Conservation (phyloP, 23 tunicate species). For the Ascidia mentula region DNA sequence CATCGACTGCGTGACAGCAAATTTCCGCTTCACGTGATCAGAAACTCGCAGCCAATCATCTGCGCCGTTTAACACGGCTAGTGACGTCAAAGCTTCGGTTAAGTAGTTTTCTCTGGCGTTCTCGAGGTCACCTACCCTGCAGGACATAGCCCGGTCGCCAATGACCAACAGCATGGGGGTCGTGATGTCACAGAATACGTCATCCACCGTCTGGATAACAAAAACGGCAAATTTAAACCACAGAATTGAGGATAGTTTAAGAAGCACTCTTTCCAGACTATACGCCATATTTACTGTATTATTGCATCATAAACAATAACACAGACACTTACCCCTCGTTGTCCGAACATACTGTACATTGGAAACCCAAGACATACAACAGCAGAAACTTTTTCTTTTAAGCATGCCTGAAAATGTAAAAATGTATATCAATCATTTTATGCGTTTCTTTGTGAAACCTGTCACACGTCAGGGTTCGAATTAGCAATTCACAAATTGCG, state of each 20-base stretch:
- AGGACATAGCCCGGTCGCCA: constrained; percentile 61
- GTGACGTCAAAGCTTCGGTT: constrained; percentile 47
- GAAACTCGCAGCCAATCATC: constrained; percentile 82
- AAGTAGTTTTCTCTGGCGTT: constrained; percentile 47
- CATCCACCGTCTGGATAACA: constrained; percentile 49
- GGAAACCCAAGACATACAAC: constrained; percentile 86
- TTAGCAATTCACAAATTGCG: too few relatives aligned
- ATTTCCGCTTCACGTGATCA: constrained; percentile 35
- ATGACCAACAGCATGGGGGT: constrained; percentile 70
- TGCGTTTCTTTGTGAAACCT: too few relatives aligned
- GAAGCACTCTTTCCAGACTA: too few relatives aligned
- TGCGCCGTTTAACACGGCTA: constrained; percentile 63
- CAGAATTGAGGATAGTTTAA: too few relatives aligned
- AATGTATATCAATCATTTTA: too few relatives aligned
- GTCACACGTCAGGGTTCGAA: too few relatives aligned
- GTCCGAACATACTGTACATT: constrained; percentile 60
- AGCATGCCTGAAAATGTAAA: constrained; percentile 33
- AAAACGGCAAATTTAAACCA: too few relatives aligned
- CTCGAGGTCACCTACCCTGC: constrained; percentile 62
- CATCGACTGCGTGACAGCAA: constrained; percentile 62
- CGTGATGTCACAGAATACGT: constrained; percentile 70
- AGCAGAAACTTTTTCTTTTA: constrained; percentile 76
- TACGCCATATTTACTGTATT: too few relatives aligned
- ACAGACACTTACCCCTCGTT: constrained; percentile 61
- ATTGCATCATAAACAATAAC: too few relatives aligned